Base-by-base conservation (phyloP, 2,797 vertebrate genomes). In the Denticeps clupeoides region DNA sequence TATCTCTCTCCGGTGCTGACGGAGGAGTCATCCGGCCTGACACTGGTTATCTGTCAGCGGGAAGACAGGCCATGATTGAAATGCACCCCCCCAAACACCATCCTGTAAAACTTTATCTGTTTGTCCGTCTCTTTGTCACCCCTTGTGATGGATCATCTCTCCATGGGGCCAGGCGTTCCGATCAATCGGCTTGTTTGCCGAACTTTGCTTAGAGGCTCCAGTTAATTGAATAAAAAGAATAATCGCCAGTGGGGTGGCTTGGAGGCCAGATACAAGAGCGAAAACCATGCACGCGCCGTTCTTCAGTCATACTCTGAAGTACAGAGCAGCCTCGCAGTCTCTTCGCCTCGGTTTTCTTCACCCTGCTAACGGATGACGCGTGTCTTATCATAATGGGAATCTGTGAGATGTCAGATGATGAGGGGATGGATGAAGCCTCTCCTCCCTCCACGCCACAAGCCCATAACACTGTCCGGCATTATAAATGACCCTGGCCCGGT, bases 101-200 rank as follows among this genome's bases (percentile, higher is more conserved):
- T n/a, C 69, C 48, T 71, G 73, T 77, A 73, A 71, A 77, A 75
- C 74, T 71, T 71, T 33, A 75, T 76, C 69, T 71, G 69, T 75
- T 74, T 67, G 22, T 27, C 26, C 21, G 27, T 28, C 13, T 42
- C 21, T 25, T 24, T 38, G 15, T 31, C 12, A 4, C 16, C 33
- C 35, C 13, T n/a, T 19, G 24, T 21, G 24, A 45, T 47, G 29
- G 35, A 46, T 51, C n/a, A 15, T 23, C 1, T 28, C 27, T 16
- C 24, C 15, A 27, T 21, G 21, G 45, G 2, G n/a, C n/a, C n/a
- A n/a, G n/a, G n/a, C n/a, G n/a, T n/a, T n/a, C n/a, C n/a, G n/a
- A n/a, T n/a, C n/a, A n/a, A n/a, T n/a, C n/a, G n/a, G n/a, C n/a
- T n/a, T n/a, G n/a, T n/a, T n/a, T n/a, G n/a, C n/a, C n/a, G n/a